phyloP scores from a whole-genome alignment of 2,797 vertebrate species.

The Danionella dracula region DNA sequence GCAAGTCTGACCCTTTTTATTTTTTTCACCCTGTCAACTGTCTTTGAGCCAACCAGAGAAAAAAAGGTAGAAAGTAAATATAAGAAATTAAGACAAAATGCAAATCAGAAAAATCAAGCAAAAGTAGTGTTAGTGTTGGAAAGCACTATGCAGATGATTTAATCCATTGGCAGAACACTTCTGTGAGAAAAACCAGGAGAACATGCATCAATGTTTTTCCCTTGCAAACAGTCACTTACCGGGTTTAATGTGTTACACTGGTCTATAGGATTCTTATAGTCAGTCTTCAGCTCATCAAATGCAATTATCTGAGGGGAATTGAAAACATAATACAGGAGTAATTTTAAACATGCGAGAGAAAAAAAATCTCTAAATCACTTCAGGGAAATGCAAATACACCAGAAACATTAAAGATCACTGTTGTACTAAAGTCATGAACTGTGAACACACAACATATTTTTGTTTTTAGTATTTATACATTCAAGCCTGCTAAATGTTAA shows the following conservation, averaged over 20 bases:
- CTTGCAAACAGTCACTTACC: slow-evolving; percentile 71
- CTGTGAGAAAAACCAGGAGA: slow-evolving; percentile 40
- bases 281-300: slow-evolving; percentile 98
- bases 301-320: slow-evolving; percentile 88
- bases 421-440: no score
- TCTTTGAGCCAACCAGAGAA: slow-evolving; percentile 83
- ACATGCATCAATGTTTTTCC: background rate
- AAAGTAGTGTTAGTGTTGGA: slow-evolving; percentile 82
- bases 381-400: no score
- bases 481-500: no score
- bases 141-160: slow-evolving; percentile 85
- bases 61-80: slow-evolving; percentile 82
- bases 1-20: slow-evolving; percentile 99
- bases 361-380: no score
- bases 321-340: no score
- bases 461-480: no score
- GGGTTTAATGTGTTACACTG: slow-evolving; percentile 99
- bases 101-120: slow-evolving; percentile 79
- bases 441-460: no score
- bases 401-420: no score
- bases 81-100: slow-evolving; percentile 64
- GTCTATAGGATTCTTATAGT: slow-evolving; percentile 99
- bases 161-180: slow-evolving; percentile 76
- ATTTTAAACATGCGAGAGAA: no score
- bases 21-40: slow-evolving; percentile 99